A percentile compares a stretch with the other conserved stretches of the same genome.
phyloP scores from a whole-genome alignment of 2,797 vertebrate species.

The Enoplosus armatus region DNA sequence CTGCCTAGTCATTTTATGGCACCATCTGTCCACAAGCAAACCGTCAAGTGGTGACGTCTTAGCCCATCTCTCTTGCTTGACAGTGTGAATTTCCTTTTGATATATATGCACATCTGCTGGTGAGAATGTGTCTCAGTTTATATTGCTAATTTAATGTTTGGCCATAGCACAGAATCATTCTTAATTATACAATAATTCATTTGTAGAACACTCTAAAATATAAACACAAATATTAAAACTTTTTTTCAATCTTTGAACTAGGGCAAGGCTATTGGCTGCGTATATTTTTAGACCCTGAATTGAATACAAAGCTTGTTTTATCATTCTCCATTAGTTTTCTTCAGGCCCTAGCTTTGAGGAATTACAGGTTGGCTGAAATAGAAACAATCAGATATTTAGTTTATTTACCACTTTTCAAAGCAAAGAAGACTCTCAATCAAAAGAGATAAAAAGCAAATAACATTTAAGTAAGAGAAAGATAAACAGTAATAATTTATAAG shows the following conservation, averaged over 20 bases:
- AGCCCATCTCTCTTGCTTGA: conserved; percentile 68
- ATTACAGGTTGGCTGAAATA: conserved; percentile 10
- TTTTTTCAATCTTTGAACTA: conserved; percentile 36
- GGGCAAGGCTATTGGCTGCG: conserved; percentile 24
- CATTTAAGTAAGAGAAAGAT: not conserved
- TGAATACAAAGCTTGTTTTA: conserved; percentile 36
- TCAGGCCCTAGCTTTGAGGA: conserved; percentile 1
- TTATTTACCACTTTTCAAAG: conserved; percentile 10
- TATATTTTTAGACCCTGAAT: conserved; percentile 24
- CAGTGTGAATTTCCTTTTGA: conserved; percentile 69
- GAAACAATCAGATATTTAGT: conserved; percentile 5
- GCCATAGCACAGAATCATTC: conserved; percentile 38
- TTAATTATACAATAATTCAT: conserved; percentile 58
- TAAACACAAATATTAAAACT: conserved; percentile 39
- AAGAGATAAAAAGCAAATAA: not conserved
- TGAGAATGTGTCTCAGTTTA: conserved; percentile 60
- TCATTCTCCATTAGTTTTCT: conserved; percentile 22
- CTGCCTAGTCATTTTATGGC: conserved; percentile 83
- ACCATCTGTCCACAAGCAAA: conserved; percentile 82
- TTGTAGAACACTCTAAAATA: conserved; percentile 37
- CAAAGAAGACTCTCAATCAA: not conserved
- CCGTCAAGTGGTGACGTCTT: conserved; percentile 76
- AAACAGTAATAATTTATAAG: not conserved
- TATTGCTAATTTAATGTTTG: conserved; percentile 65
- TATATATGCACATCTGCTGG: conserved; percentile 73